These are phyloP conservation scores for Diarsia brunnea DNA, from an alignment of 2,888 invertebrate species.

Conservation along the genomic window DNA sequence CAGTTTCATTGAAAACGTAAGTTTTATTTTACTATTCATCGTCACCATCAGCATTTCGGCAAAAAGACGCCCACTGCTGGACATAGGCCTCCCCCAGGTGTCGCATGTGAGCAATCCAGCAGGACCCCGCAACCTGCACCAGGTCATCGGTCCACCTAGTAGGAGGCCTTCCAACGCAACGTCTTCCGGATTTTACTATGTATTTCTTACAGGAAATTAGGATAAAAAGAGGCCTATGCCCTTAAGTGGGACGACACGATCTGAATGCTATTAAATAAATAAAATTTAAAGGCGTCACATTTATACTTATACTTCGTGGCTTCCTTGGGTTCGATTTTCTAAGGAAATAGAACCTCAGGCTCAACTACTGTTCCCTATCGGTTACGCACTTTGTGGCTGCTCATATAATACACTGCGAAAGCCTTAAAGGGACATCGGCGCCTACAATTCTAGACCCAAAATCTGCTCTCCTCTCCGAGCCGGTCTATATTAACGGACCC, in stretches of 20 bases:
- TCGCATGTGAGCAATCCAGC: no score
- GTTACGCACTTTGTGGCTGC: not conserved
- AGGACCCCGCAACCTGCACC: no score
- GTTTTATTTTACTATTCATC: slow-evolving; percentile 69
- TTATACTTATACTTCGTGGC: not conserved
- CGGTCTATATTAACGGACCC: no score
- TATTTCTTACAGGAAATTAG: not conserved
- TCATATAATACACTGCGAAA: not conserved
- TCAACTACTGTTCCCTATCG: not conserved
- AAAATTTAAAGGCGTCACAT: not conserved
- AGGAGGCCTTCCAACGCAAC: no score
- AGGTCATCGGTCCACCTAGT: no score
- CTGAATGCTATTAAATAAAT: not conserved
- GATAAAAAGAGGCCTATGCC: not conserved
- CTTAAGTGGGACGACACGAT: not conserved
- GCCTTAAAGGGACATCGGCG: not conserved
- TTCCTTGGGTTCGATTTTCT: not conserved
- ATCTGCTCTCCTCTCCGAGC: no score
- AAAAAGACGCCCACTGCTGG: no score
- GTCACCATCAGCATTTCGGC: no score
- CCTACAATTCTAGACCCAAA: not conserved
- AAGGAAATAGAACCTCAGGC: not conserved
- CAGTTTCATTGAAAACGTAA: slow-evolving; percentile 85
- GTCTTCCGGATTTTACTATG: no score
- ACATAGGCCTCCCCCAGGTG: no score